These are phyloP conservation scores for Aphis craccivora DNA, from an alignment of 1,140 invertebrate species.

Conservation along the genomic window DNA sequence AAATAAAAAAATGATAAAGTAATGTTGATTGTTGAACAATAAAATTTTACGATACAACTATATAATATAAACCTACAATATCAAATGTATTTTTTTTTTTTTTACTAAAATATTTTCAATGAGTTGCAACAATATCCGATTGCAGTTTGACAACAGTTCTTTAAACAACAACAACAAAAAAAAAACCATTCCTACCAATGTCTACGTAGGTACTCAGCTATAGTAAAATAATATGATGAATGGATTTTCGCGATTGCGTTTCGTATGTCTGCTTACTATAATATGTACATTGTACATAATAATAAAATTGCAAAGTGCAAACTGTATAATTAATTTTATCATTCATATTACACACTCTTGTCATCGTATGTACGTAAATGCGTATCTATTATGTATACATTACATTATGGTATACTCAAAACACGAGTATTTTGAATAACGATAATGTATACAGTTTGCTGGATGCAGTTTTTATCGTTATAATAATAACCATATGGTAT, in stretches of 20 bases:
- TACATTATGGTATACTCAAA: background rate
- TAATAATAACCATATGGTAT: background rate
- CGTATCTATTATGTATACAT: background rate
- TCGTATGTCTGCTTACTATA: background rate
- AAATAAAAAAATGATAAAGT: background rate
- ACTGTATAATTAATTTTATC: background rate
- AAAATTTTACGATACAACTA: background rate
- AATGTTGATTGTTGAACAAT: background rate
- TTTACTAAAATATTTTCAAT: background rate
- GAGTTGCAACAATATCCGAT: background rate
- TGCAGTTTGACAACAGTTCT: background rate
- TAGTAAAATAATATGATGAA: constrained; percentile 18
- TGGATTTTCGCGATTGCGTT: constrained; percentile 13
- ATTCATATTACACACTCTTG: background rate
- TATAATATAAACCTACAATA: background rate
- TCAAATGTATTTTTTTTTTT: background rate
- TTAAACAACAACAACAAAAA: background rate
- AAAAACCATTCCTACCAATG: background rate
- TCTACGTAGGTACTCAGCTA: background rate
- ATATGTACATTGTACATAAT: background rate
- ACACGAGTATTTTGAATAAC: background rate
- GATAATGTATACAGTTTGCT: background rate
- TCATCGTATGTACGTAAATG: background rate
- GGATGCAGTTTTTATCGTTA: background rate
- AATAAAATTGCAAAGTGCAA: background rate